phyloP scores from a whole-genome alignment of 2,888 invertebrate species.

The Girardia tigrina region DNA sequence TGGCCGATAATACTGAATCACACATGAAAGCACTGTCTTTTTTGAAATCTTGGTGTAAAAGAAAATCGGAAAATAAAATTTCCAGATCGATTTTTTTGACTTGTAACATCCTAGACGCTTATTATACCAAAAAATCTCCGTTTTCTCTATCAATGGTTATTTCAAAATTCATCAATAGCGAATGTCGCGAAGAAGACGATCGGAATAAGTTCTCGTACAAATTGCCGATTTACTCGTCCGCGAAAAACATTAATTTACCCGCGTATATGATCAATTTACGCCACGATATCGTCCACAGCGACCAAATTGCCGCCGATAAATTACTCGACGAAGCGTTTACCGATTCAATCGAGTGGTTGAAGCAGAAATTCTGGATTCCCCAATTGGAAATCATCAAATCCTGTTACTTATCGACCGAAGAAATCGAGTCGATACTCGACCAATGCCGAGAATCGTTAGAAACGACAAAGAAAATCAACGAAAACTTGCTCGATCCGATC shows the following conservation, averaged over 20 bases:
- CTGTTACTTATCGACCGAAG: neutral
- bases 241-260: conserved; percentile 4
- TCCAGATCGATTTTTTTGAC: neutral
- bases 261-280: neutral
- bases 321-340: neutral
- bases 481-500: no score
- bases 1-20: neutral
- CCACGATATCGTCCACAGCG: neutral
- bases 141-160: neutral
- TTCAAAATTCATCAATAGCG: neutral
- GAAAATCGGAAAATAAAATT: neutral
- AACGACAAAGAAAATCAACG: no score
- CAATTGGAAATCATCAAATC: neutral
- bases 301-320: neutral
- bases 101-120: neutral
- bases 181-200: conserved; percentile 13
- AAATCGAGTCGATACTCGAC: no score
- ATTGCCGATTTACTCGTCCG: neutral
- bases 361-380: neutral
- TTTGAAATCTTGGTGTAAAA: neutral
- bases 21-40: neutral
- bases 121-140: neutral
- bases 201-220: neutral
- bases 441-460: no score
- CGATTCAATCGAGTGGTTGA: neutral